phyloP scores from a whole-genome alignment of 2,888 invertebrate genomes.

The Tribolium freemani region DNA sequence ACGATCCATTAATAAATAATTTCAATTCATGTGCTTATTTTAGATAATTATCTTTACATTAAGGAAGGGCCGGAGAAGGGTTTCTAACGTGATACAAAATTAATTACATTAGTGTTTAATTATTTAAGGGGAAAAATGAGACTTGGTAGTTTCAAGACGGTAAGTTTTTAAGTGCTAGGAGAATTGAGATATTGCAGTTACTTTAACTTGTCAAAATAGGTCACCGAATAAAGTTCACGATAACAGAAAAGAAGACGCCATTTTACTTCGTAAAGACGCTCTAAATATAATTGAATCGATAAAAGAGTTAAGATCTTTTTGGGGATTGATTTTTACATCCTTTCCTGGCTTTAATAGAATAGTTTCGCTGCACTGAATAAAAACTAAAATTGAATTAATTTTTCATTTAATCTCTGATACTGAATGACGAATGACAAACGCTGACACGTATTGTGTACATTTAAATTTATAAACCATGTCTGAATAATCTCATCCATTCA shows the following conservation, averaged over 20 bases:
- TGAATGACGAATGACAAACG: no score
- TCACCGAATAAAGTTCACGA: neutral
- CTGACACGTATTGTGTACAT: no score
- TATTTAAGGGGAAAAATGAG: no score
- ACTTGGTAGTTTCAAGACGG: neutral
- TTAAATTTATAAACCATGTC: no score
- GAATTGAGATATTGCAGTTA: no score
- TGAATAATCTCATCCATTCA: no score
- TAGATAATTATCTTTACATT: neutral
- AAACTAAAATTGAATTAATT: no score
- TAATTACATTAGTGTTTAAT: neutral
- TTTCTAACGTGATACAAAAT: neutral
- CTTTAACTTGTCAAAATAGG: neutral
- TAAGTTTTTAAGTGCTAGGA: neutral
- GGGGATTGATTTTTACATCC: neutral
- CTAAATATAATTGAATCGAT: neutral
- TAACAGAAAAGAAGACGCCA: neutral
- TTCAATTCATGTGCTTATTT: constrained; percentile 3
- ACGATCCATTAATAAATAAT: neutral
- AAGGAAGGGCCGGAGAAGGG: neutral
- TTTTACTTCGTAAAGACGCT: neutral
- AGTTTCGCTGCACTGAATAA: no score
- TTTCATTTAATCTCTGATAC: no score
- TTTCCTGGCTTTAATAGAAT: no score
- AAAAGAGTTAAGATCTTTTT: neutral